phyloP scores from a whole-genome alignment of 2,113 vertebrate genomes.

The Equus przewalskii region DNA sequence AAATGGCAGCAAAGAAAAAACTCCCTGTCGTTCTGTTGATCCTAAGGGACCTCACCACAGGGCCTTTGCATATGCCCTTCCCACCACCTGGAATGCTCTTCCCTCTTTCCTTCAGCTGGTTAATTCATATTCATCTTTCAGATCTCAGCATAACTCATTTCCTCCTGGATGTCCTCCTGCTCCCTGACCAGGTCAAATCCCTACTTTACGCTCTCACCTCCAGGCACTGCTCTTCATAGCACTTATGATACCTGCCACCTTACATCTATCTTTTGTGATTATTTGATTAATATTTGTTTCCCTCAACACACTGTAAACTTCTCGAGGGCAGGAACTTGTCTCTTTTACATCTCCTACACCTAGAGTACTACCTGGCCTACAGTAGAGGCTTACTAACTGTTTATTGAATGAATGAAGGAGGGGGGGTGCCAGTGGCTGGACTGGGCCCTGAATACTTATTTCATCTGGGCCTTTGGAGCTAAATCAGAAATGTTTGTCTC shows the following conservation, averaged over 20 bases:
- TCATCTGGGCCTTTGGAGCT: neutral
- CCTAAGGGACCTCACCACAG: neutral
- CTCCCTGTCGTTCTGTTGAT: neutral
- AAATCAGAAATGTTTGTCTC: neutral
- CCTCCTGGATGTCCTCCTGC: neutral
- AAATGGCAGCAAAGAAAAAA: neutral
- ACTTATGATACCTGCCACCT: neutral
- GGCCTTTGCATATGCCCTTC: neutral
- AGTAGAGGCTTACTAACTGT: neutral
- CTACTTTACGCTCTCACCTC: neutral
- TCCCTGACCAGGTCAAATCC: neutral
- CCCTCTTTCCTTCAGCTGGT: neutral
- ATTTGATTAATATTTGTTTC: neutral
- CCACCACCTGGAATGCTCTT: neutral
- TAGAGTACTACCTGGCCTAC: neutral
- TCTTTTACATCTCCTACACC: neutral
- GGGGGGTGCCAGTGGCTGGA: neutral
- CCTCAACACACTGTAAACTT: neutral
- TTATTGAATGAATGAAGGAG: neutral
- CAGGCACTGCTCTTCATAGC: neutral
- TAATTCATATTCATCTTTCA: neutral
- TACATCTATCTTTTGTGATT: neutral
- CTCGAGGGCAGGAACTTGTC: neutral
- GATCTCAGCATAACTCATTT: neutral
- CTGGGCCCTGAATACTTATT: neutral